These are phyloP conservation scores for Agrotis exclamationis DNA, from an alignment of 2,888 invertebrate species.

Conservation along the genomic window DNA sequence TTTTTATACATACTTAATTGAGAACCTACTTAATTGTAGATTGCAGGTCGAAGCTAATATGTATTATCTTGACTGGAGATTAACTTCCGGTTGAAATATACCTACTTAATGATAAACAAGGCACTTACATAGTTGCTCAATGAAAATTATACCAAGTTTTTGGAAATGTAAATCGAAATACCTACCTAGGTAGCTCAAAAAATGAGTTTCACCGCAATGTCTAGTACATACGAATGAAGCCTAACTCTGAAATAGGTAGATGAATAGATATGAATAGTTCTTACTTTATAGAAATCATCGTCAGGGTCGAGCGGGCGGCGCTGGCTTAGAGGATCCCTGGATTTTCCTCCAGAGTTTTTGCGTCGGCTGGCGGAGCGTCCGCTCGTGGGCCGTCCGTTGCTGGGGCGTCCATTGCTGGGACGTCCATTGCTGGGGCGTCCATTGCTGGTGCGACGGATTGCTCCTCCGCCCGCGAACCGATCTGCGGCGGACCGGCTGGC, in stretches of 20 bases:
- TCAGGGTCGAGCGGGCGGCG: not conserved
- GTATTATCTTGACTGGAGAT: not conserved
- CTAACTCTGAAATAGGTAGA: not conserved
- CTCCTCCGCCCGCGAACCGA: too few species aligned
- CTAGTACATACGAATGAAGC: not conserved
- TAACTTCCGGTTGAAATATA: not conserved
- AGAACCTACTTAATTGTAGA: too few species aligned
- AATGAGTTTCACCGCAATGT: too few species aligned
- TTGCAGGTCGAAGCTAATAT: not conserved
- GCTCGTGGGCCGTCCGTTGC: too few species aligned
- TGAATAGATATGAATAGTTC: not conserved
- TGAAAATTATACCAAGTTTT: conserved; percentile 6
- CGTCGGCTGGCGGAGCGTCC: too few species aligned
- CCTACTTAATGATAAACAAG: not conserved
- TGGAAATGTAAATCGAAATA: too few species aligned
- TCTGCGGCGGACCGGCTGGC: too few species aligned
- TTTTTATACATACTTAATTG: too few species aligned
- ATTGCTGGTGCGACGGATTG: too few species aligned
- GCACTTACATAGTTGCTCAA: not conserved
- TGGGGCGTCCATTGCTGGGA: too few species aligned
- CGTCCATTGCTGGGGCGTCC: too few species aligned
- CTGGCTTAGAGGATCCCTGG: not conserved
- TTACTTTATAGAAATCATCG: conserved; percentile 7
- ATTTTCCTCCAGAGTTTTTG: not conserved
- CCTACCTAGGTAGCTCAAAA: too few species aligned